Base-by-base conservation (phyloP, 2,797 vertebrate genomes). In the Danio choprae region DNA sequence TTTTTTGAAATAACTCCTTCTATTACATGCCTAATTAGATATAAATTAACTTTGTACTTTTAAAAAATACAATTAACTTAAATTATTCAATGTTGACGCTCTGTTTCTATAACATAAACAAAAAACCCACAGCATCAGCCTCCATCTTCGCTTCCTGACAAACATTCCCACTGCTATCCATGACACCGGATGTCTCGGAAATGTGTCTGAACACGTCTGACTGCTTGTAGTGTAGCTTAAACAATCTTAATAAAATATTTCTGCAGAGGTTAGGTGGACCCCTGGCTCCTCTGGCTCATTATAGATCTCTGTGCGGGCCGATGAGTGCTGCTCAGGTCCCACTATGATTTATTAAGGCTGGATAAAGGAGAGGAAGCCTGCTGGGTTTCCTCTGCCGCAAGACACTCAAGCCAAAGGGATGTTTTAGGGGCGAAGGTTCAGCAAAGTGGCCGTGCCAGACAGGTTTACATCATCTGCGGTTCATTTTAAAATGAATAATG, bases 401-500 rank as follows among this genome's bases (percentile, higher is more conserved):
- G 91, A 94, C 91, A 92, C 88, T 90, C 78, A 84, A 89, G 86
- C 91, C 93, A 89, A 86, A 84, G 89, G 90, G 90, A 92, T 90
- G 91, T 92, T 93, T 93, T 89, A 91, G 89, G 90, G 91, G 89
- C 90, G 91, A 93, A 91, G 89, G 89, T 87, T 83, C 74, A 87
- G 89, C 91, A 89, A 84, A 88, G 88, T 90, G 89, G 89, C 87
- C 63, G 87, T 79, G 84, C 88, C 86, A 87, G 90, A 90, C 87
- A 92, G 90, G 92, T 94, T 93, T 94, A 92, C 90, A 94, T 94
- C 90, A 89, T 93, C 90, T 84, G 89, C 87, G 89, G 92, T 91
- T 90, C 90, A 90, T 93, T 93, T 93, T 85, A 80, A 88, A 89
- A 93, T 94, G 87, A 92, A 95, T 95, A 91, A 95, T 94, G 92